These are phyloP conservation scores for Amblyjoppa fuscipennis DNA, from an alignment of 2,888 invertebrate species.

Conservation along the genomic window DNA sequence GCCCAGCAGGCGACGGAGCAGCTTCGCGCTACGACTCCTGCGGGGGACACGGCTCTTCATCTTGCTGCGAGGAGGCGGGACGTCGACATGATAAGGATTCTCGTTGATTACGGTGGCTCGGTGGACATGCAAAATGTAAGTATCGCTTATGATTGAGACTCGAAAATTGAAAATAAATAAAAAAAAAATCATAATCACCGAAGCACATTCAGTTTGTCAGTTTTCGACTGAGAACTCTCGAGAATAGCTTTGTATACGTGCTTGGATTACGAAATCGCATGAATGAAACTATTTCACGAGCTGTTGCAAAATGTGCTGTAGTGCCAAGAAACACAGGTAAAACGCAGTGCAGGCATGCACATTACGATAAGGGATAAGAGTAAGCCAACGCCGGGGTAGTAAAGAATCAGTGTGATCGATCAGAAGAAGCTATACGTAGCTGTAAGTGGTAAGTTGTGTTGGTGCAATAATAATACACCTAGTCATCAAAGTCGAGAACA, in stretches of 20 bases:
- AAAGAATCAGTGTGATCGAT: constrained; percentile 4
- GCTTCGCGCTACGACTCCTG: constrained; percentile 92
- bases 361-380: constrained; percentile 37
- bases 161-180: background rate
- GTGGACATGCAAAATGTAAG: constrained; percentile 96
- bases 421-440: constrained; percentile 1
- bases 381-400: background rate
- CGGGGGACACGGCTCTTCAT: constrained; percentile 97
- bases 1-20: constrained; percentile 95
- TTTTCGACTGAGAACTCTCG: background rate
- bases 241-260: background rate
- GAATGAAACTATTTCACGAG: background rate
- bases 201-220: too few species aligned
- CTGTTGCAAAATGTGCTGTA: background rate
- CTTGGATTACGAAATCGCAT: background rate
- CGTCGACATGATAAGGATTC: constrained; percentile 96
- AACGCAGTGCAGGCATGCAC: background rate
- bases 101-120: constrained; percentile 96
- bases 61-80: constrained; percentile 97
- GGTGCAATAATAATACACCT: constrained; percentile 13
- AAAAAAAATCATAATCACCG: too few species aligned
- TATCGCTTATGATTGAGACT: constrained; percentile 37
- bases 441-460: background rate
- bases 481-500: constrained; percentile 12
- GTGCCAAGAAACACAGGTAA: background rate